Base-by-base conservation (phyloP, 2,888 invertebrate genomes). In the Andrena hattorfiana region DNA sequence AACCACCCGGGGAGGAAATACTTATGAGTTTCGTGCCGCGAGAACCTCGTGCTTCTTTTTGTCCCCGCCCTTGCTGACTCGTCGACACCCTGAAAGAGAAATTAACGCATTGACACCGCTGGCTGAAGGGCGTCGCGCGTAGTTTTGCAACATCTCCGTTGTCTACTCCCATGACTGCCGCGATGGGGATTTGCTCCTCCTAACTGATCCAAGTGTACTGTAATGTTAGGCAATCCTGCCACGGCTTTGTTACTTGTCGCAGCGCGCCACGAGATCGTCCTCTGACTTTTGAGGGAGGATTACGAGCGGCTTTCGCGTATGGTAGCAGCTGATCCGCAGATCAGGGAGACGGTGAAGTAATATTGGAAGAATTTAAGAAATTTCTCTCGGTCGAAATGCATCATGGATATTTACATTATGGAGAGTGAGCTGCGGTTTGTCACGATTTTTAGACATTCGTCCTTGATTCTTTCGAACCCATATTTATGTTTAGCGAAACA, bases 1-100 rank as follows among this genome's bases (percentile, higher is more conserved):
- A 84, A 84, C 83, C 81, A 73, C 69, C 83, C 77, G 72, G 54
- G 80, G 60, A 56, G 77, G 82, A 73, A 73, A 83, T 78, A 82
- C 82, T 83, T 78, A 64, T 56, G 82, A 81, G 73, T 77, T 67
- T 63, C 77, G 16, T 32, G 60, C 54, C 51, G 20, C 64, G 68
- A 23, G 75, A 20, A 20, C 23, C 51, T 42, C 51, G 30, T 8
- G 42, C 59, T 68, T 73, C 54, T 71, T 71, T 56, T 59, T 49
- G 56, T 32, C 2, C 23, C 56, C 59, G 48, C 23, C 48, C 42
- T 51, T 49, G n/a, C 1, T 13, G 70, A 20, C 56, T 67, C 49
- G 30, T 35, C n/a, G 68, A 59, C 42, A 51, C 28, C n/a, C n/a
- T 66, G 59, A 79, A 72, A 63, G 67, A 63, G 73, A 64, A 81